Conservation (phyloP, 2,888 invertebrate genomes). For the Digitonthophagus gazella region DNA sequence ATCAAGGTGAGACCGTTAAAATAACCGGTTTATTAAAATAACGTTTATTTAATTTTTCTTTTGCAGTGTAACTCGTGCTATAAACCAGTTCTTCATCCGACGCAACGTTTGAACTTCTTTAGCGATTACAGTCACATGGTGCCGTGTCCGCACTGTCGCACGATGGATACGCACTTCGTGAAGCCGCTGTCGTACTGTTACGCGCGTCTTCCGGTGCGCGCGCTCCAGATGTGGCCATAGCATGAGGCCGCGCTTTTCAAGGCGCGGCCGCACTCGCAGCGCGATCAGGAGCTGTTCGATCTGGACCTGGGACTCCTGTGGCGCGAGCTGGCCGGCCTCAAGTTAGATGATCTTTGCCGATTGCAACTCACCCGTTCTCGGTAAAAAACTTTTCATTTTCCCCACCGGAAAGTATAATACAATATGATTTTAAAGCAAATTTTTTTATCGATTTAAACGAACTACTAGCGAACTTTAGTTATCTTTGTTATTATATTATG, state of each 20-base stretch:
- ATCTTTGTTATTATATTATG: conserved; percentile 45
- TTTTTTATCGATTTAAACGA: conserved; percentile 8
- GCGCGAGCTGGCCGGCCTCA: conserved; percentile 52
- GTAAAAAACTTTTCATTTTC: conserved; percentile 36
- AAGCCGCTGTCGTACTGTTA: conserved; percentile 85
- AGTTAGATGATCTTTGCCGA: conserved; percentile 52
- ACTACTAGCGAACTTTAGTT: conserved; percentile 37
- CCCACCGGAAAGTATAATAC: not conserved
- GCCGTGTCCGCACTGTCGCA: conserved; percentile 88
- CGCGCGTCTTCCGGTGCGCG: conserved; percentile 62
- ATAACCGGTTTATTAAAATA: not conserved
- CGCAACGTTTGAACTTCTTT: conserved; percentile 85
- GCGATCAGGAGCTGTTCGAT: conserved; percentile 35
- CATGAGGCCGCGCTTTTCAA: conserved; percentile 58
- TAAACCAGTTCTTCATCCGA: conserved; percentile 82
- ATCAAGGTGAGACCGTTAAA: conserved; percentile 79
- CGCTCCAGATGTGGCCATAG: conserved; percentile 82
- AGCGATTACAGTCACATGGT: conserved; percentile 93
- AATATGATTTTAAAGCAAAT: conserved; percentile 2
- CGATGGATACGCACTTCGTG: conserved; percentile 91
- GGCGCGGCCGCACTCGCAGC: conserved; percentile 40
- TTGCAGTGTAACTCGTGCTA: conserved; percentile 90
- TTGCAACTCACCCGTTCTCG: conserved; percentile 50
- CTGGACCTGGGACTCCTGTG: conserved; percentile 51
- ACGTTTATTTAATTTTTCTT: conserved; percentile 1